Conservation (phyloP, 2,113 vertebrate species). For the Corythornis vintsioides region DNA sequence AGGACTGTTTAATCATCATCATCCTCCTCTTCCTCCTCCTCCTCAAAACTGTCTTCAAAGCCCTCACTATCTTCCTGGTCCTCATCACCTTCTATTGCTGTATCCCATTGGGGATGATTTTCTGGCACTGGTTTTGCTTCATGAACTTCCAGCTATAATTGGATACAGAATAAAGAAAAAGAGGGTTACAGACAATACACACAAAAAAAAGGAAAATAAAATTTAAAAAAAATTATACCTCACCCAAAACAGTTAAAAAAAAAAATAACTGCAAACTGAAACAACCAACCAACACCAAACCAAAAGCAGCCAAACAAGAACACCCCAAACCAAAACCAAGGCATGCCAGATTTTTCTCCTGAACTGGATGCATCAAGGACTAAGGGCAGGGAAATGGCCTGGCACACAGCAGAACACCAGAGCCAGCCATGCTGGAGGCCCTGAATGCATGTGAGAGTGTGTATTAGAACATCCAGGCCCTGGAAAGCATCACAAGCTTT, state of each 20-base stretch:
- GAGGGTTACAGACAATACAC: neutral
- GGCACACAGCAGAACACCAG: neutral
- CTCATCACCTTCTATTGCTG: constrained; percentile 95
- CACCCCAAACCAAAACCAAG: neutral
- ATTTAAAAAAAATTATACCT: neutral
- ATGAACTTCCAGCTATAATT: constrained; percentile 91
- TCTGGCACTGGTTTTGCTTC: constrained; percentile 97
- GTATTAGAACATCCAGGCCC: neutral
- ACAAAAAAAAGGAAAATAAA: neutral
- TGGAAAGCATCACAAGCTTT: neutral
- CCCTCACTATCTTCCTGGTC: constrained; percentile 99
- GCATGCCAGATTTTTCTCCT: neutral
- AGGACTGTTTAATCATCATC: constrained; percentile 73
- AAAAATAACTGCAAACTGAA: too few species aligned
- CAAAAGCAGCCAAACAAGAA: neutral
- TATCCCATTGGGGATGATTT: constrained; percentile 98
- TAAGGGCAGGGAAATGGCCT: neutral
- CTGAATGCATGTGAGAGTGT: neutral
- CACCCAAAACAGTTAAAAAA: neutral
- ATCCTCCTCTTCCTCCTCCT: constrained; percentile 92
- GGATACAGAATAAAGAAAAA: neutral
- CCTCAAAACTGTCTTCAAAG: constrained; percentile 97
- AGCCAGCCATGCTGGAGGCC: neutral
- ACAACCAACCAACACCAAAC: too few species aligned
- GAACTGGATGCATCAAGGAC: neutral